Conservation (phyloP, 2,888 invertebrate species). For the Ormyrus labotus region DNA sequence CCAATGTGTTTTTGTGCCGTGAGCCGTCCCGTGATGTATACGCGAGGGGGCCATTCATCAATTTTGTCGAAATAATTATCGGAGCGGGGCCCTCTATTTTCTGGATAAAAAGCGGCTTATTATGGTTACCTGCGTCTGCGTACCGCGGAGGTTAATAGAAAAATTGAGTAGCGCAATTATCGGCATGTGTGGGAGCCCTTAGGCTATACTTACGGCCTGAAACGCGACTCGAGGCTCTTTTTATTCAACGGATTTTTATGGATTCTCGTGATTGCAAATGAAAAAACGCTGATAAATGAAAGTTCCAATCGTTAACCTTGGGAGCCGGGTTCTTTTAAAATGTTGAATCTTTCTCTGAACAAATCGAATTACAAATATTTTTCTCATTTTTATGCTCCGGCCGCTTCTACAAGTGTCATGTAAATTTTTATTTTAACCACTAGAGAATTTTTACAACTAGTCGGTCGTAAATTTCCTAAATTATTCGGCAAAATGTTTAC, state of each 20-base stretch:
- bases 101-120: slow-evolving; percentile 46
- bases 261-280: slow-evolving; percentile 9
- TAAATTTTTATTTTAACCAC: too few relatives aligned
- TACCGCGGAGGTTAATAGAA: slow-evolving; percentile 43
- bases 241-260: slow-evolving; percentile 38
- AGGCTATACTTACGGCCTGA: not conserved
- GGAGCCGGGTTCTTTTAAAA: too few relatives aligned
- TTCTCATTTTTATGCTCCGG: too few relatives aligned
- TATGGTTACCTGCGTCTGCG: not conserved
- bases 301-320: too few relatives aligned
- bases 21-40: not conserved
- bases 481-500: too few relatives aligned
- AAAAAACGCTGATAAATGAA: not conserved
- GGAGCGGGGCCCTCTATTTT: slow-evolving; percentile 34
- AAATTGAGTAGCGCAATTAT: slow-evolving; percentile 18
- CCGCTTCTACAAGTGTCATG: too few relatives aligned
- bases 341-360: too few relatives aligned
- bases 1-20: slow-evolving; percentile 3
- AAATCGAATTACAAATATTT: too few relatives aligned
- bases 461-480: too few relatives aligned
- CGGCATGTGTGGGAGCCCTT: not conserved
- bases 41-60: slow-evolving; percentile 41
- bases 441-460: too few relatives aligned
- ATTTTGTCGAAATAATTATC: slow-evolving; percentile 57
- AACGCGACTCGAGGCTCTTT: slow-evolving; percentile 9